Conservation (phyloP, 2,113 vertebrate genomes). For the Columba janthina region DNA sequence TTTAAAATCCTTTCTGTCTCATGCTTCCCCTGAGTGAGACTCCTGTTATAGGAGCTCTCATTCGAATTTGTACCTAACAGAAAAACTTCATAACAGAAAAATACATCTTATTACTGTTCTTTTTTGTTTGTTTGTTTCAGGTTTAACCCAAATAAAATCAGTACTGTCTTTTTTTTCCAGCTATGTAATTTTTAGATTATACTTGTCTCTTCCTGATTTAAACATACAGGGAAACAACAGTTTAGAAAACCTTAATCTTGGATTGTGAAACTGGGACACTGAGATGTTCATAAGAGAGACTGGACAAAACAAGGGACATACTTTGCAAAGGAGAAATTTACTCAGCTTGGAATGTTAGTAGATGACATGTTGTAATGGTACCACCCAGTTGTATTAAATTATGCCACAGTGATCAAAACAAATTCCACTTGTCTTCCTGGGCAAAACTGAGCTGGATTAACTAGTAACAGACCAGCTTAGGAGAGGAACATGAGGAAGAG, state of each 20-base stretch:
- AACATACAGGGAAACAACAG: neutral
- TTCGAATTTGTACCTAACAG: neutral
- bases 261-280: neutral
- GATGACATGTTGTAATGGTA: neutral
- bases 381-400: neutral
- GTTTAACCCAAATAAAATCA: neutral
- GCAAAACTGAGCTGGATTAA: neutral
- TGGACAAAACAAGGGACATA: neutral
- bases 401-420: neutral
- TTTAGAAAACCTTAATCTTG: neutral
- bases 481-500: neutral
- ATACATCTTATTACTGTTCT: neutral
- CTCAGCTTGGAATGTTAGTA: neutral
- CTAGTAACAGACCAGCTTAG: neutral
- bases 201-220: neutral
- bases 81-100: neutral
- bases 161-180: neutral
- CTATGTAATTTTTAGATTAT: neutral
- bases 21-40: neutral
- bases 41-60: neutral
- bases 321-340: neutral
- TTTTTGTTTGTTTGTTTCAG: neutral
- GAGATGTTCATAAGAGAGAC: neutral
- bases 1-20: neutral
- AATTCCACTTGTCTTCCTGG: neutral